Conservation (phyloP, 1,140 invertebrate genomes). For the Sitobion miscanthi region DNA sequence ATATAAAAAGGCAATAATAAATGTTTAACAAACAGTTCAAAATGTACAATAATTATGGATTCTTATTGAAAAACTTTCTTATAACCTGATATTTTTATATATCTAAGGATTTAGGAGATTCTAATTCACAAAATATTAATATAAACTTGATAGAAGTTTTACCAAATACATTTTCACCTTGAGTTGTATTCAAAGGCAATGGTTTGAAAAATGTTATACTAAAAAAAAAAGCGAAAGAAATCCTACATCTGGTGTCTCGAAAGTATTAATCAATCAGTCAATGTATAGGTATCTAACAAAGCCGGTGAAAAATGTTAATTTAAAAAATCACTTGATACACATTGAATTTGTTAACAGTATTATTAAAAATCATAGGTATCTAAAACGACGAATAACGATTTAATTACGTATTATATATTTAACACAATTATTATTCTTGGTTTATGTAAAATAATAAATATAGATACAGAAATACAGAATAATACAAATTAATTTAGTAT, state of each 20-base stretch:
- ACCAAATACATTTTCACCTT: background rate
- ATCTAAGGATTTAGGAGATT: background rate
- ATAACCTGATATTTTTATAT: background rate
- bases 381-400: background rate
- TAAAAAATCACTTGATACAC: background rate
- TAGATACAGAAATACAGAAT: background rate
- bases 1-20: background rate
- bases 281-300: background rate
- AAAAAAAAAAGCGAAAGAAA: background rate
- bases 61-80: background rate
- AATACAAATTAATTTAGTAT: background rate
- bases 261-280: slow-evolving; percentile 5
- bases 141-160: slow-evolving; percentile 18
- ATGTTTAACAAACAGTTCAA: background rate
- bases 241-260: slow-evolving; percentile 4
- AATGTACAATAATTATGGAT: background rate
- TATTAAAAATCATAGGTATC: background rate
- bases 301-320: background rate
- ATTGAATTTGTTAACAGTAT: background rate
- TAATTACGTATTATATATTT: background rate
- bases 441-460: background rate
- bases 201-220: background rate
- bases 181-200: background rate
- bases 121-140: slow-evolving; percentile 5
- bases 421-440: background rate